Conservation (phyloP, 2,797 vertebrate species). For the Malurus leucopterus region DNA sequence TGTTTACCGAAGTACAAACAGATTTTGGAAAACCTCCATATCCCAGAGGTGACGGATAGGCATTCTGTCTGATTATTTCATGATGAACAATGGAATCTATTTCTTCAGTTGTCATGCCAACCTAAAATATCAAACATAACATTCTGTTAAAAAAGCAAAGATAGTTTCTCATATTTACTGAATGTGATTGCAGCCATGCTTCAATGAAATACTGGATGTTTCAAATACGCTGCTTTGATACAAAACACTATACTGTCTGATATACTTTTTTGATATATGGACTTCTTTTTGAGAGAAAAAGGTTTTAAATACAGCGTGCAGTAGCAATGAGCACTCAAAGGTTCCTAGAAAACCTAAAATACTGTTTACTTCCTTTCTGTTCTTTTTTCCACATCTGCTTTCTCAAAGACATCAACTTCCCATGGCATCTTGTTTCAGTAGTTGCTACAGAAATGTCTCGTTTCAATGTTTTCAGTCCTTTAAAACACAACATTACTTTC, state of each 20-base stretch:
- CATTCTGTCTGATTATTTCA: slow-evolving; percentile 87
- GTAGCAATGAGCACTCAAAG: background rate
- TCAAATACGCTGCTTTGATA: slow-evolving; percentile 21
- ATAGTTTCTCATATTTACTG: slow-evolving; percentile 44
- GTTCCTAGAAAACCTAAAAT: slow-evolving; percentile 12
- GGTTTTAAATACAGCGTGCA: background rate
- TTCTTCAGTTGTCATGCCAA: slow-evolving; percentile 97
- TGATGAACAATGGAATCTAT: slow-evolving; percentile 94
- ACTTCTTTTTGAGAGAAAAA: background rate
- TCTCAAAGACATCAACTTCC: slow-evolving; percentile 18
- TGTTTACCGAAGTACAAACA: slow-evolving; percentile 97
- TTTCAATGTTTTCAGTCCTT: background rate
- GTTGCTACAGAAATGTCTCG: background rate
- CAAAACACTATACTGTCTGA: background rate
- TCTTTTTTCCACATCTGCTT: slow-evolving; percentile 2
- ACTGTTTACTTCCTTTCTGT: background rate
- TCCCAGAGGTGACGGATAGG: slow-evolving; percentile 94
- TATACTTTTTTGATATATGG: background rate
- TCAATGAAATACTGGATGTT: background rate
- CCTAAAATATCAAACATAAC: slow-evolving; percentile 79
- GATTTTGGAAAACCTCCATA: slow-evolving; percentile 95
- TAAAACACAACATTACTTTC: background rate
- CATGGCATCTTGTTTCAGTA: slow-evolving; percentile 15
- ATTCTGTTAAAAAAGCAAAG: slow-evolving; percentile 54
- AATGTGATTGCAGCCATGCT: slow-evolving; percentile 21